Conservation (phyloP, 1,140 invertebrate genomes). For the Macrocentrus cingulum region DNA sequence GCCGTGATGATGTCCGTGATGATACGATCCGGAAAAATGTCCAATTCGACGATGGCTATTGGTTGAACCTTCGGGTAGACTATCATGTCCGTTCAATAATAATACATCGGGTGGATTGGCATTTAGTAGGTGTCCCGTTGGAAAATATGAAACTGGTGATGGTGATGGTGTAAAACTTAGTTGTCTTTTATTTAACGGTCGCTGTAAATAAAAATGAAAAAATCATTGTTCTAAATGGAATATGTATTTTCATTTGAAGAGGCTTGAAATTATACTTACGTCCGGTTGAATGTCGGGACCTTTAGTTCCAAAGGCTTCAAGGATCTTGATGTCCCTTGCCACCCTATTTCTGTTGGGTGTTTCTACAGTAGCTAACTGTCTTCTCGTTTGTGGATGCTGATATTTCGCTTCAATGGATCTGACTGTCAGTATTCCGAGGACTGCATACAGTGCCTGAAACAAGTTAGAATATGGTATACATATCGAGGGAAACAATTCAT, state of each 20-base stretch:
- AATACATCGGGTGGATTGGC: too few relatives aligned
- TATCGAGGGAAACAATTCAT: too few relatives aligned
- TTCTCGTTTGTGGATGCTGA: slow-evolving; percentile 37
- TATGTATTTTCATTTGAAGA: too few relatives aligned
- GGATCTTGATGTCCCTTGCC: slow-evolving; percentile 15
- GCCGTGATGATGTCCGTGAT: slow-evolving; percentile 30
- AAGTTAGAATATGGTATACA: slow-evolving; percentile 2
- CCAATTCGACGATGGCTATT: slow-evolving; percentile 26
- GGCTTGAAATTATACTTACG: too few relatives aligned
- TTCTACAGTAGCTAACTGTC: not conserved
- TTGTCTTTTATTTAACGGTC: slow-evolving; percentile 11
- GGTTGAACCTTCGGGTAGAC: too few relatives aligned
- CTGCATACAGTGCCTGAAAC: slow-evolving; percentile 41
- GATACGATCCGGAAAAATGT: slow-evolving; percentile 22
- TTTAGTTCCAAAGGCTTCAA: not conserved
- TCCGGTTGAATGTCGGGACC: not conserved
- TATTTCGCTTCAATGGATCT: slow-evolving; percentile 33
- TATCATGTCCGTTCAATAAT: too few relatives aligned
- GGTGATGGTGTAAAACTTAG: too few relatives aligned
- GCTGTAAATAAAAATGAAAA: not conserved
- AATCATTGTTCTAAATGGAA: not conserved
- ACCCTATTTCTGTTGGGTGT: slow-evolving; percentile 2
- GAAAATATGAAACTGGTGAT: too few relatives aligned
- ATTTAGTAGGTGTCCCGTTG: too few relatives aligned
- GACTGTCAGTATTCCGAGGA: slow-evolving; percentile 36